Evolutionary conservation across 1,140 invertebrate genomes (phyloP).

Genomic region (Formica exsecta): DNA sequence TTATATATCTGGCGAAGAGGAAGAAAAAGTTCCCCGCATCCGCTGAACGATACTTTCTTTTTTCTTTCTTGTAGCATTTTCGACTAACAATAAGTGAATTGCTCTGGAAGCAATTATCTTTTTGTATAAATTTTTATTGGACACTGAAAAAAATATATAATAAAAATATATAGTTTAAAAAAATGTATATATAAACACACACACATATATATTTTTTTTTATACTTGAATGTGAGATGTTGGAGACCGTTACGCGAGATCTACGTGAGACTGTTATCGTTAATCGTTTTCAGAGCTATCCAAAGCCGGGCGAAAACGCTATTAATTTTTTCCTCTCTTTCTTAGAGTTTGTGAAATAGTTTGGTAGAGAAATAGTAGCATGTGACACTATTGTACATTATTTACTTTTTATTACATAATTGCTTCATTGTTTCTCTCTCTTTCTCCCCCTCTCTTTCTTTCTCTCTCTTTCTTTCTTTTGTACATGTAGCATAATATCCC

Average conservation of each 20-base stretch:
- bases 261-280: background rate
- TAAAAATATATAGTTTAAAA: too few relatives aligned
- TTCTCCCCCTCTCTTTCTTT: too few relatives aligned
- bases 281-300: background rate
- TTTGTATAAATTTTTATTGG: background rate
- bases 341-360: slow-evolving; percentile 62
- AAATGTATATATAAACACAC: background rate
- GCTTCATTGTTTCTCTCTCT: slow-evolving; percentile 46
- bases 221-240: background rate
- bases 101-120: slow-evolving; percentile 17
- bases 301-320: background rate
- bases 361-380: slow-evolving; percentile 76
- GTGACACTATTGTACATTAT: slow-evolving; percentile 28
- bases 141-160: background rate
- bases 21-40: background rate
- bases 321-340: slow-evolving; percentile 35
- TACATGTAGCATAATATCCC: slow-evolving; percentile 64
- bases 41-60: background rate
- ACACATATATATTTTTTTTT: slow-evolving; percentile 10
- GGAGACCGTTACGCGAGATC: background rate
- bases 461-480: background rate
- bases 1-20: slow-evolving; percentile 2
- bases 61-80: background rate
- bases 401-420: slow-evolving; percentile 61
- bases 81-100: background rate